Conservation (phyloP, 2,888 invertebrate genomes). For the Lamellibrachia satsuma region DNA sequence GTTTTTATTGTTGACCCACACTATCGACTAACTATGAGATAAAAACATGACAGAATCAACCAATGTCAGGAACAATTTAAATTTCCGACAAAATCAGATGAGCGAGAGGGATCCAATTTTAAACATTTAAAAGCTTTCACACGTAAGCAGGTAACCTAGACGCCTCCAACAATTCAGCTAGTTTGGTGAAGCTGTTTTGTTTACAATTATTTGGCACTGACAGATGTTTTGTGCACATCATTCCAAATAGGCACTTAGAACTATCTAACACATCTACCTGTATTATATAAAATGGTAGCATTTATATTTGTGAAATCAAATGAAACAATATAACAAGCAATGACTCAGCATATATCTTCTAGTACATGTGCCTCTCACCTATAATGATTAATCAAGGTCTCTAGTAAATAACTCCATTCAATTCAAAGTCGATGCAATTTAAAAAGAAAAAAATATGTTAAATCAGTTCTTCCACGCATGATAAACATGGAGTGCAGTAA, state of each 20-base stretch:
- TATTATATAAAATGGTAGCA: background rate
- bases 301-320: background rate
- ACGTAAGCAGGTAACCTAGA: background rate
- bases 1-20: background rate
- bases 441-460: background rate
- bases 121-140: background rate
- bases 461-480: background rate
- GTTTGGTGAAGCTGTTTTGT: background rate
- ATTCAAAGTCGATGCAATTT: background rate
- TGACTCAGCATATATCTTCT: background rate
- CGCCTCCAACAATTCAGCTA: background rate
- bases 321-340: background rate
- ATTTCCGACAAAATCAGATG: background rate
- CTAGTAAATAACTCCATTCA: background rate
- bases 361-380: background rate
- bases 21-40: conserved; percentile 1
- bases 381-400: background rate
- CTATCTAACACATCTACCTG: background rate
- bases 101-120: background rate
- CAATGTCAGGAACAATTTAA: conserved; percentile 2
- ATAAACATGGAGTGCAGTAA: background rate
- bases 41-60: background rate
- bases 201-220: background rate
- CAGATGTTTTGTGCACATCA: background rate
- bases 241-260: background rate